Conservation (phyloP, 1,140 invertebrate genomes). For the Zophobas morio region DNA sequence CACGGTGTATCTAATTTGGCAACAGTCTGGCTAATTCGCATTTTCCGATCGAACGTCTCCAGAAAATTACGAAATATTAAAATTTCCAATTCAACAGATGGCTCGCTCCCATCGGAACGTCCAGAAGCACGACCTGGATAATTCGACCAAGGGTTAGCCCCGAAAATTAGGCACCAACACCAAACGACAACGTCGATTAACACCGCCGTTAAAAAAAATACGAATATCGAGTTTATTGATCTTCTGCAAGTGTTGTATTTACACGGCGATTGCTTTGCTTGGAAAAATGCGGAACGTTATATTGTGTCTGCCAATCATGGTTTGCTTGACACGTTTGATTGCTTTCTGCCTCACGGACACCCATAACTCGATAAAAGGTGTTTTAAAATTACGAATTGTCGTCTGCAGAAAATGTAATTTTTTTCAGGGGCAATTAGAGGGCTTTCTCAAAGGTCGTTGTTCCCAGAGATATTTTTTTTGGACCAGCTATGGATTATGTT, state of each 20-base stretch:
- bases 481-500: no score
- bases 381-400: not conserved
- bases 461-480: no score
- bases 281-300: conserved; percentile 3
- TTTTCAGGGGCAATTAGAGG: not conserved
- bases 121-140: not conserved
- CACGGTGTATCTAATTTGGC: conserved; percentile 19
- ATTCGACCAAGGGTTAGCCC: not conserved
- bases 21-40: conserved; percentile 34
- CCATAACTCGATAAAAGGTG: not conserved
- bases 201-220: conserved; percentile 4
- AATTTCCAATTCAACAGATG: conserved; percentile 27
- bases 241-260: conserved; percentile 21
- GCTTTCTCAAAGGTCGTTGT: no score
- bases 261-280: not conserved
- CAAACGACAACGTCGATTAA: conserved; percentile 17
- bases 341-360: conserved; percentile 9
- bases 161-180: conserved; percentile 2
- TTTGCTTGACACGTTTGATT: conserved; percentile 1
- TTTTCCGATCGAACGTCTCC: conserved; percentile 29
- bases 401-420: not conserved
- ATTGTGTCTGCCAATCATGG: conserved; percentile 21
- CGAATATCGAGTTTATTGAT: conserved; percentile 32
- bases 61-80: conserved; percentile 26
- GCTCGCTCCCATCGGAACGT: not conserved